These are phyloP conservation scores for Botia almorhae DNA, from an alignment of 2,797 vertebrate genomes.

Conservation along the genomic window DNA sequence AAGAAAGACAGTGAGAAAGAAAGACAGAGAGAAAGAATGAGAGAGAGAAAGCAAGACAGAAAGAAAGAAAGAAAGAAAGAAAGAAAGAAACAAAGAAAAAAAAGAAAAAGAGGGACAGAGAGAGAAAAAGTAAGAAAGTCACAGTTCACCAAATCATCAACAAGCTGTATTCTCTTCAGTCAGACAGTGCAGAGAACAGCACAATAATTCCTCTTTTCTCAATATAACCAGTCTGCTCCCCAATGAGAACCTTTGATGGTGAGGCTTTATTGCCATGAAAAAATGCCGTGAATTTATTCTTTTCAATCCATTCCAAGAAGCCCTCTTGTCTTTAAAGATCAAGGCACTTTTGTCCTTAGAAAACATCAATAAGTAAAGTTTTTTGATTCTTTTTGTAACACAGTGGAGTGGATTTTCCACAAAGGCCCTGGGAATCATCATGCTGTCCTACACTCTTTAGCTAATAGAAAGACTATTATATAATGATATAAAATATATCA, in stretches of 20 bases:
- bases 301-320: slow-evolving; percentile 8
- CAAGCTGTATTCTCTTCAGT: slow-evolving; percentile 7
- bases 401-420: slow-evolving; percentile 4
- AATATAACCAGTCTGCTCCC: slow-evolving; percentile 1
- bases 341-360: slow-evolving; percentile 14
- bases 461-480: neutral
- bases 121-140: neutral
- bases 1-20: neutral
- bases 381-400: neutral
- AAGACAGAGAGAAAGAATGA: neutral
- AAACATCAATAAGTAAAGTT: neutral
- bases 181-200: slow-evolving; percentile 7
- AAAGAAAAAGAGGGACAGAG: too few relatives aligned
- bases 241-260: slow-evolving; percentile 19
- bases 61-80: too few relatives aligned
- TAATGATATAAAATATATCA: neutral
- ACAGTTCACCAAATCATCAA: too few relatives aligned
- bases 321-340: slow-evolving; percentile 27
- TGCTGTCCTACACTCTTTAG: neutral
- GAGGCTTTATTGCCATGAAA: neutral
- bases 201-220: neutral
- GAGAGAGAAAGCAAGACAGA: too few relatives aligned
- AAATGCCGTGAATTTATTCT: neutral
- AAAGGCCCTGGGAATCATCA: slow-evolving; percentile 3
- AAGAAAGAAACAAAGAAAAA: too few relatives aligned